Evolutionary conservation across 92 coral and sea anemone species (phyloP), one percentile per base, ranked within the genome.

Genomic region (Scolanthus callimorphus): DNA sequence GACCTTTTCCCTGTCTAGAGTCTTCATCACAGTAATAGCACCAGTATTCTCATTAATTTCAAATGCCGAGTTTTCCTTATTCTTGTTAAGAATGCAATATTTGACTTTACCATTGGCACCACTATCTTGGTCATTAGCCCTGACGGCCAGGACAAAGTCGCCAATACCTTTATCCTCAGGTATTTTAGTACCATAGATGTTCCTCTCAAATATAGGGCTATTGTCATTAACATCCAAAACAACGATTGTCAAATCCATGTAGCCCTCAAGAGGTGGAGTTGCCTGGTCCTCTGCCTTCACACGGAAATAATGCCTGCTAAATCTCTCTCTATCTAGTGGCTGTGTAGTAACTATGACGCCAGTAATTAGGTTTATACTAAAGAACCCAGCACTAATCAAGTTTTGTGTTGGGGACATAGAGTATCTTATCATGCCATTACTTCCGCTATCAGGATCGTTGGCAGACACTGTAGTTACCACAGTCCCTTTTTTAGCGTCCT

Each of bases 181-280:
- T 20, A 92, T 80, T 9, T 25, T 45, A 45, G 73, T 65, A 20
- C 62, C 71, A 46, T 92, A 92, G 0, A 85, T 65, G 13, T 78
- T 67, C 3, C 68, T 53, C 37, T 89, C 98, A 63, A 92, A 92
- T 0, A 76, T 59, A 0, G 98, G 98, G 1, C 83, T 20, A 48
- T 92, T 85, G 62, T 92, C 98, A 47, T 92, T 92, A 8, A 92
- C 73, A 70, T 92, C 98, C 27, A 49, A 67, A 20, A 92, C 84
- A 28, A 39, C 15, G 11, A 92, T 92, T n/a, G 82, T 83, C 10
- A 92, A 55, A 51, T 51, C 70, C 62, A 85, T 78, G 38, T 23
- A 30, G 13, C 68, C 74, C 31, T 82, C 73, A 41, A 89, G 61
- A 4, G 87, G 57, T 1, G 73, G 78, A 9, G 28, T 59, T 11